These are phyloP conservation scores for Rhopalosiphum nymphaeae DNA, from an alignment of 2,888 invertebrate genomes.

Conservation along the genomic window DNA sequence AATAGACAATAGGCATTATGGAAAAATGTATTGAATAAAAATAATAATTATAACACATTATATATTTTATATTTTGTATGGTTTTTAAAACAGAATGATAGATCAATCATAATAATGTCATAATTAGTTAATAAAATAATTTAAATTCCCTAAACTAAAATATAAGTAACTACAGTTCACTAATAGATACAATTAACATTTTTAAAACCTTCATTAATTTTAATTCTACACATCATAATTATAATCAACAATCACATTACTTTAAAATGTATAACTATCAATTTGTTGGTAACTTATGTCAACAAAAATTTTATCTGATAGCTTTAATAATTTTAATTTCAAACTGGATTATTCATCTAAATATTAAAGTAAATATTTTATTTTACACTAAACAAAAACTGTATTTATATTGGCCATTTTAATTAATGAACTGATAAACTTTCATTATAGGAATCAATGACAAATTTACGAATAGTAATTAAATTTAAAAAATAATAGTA, in stretches of 20 bases:
- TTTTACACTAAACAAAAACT: not conserved
- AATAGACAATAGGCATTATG: not conserved
- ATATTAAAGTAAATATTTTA: not conserved
- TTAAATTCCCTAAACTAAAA: not conserved
- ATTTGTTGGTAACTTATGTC: not conserved
- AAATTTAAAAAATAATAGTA: not conserved
- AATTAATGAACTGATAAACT: not conserved
- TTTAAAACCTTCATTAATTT: conserved; percentile 18
- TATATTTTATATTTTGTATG: not conserved
- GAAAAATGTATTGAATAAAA: not conserved
- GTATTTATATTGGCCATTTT: not conserved
- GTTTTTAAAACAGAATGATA: not conserved
- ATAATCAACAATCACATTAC: not conserved
- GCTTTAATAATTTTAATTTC: not conserved
- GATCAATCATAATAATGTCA: not conserved
- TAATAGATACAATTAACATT: not conserved
- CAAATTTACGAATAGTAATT: not conserved
- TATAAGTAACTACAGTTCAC: not conserved
- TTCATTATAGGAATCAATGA: not conserved
- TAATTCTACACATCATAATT: not conserved
- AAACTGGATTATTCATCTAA: not conserved
- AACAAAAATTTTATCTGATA: not conserved
- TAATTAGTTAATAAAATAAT: not conserved
- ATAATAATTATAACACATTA: not conserved
- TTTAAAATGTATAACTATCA: not conserved